phyloP scores from a whole-genome alignment of 2,113 vertebrate genomes.

The Vulpes lagopus region DNA sequence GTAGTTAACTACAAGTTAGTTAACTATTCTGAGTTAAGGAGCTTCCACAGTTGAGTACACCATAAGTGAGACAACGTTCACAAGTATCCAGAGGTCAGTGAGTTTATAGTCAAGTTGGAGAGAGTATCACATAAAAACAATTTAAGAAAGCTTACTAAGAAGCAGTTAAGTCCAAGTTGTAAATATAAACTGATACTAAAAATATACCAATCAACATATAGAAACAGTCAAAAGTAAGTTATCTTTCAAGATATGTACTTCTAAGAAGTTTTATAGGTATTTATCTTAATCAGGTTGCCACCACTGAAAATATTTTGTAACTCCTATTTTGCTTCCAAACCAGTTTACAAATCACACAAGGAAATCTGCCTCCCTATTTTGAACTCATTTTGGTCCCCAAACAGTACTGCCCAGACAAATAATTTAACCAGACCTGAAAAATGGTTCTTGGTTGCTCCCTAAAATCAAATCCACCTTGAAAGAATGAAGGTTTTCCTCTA shows the following conservation, averaged over 20 bases:
- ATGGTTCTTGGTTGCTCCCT: neutral
- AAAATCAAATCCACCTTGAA: constrained; percentile 55
- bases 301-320: constrained; percentile 31
- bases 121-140: constrained; percentile 8
- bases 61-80: neutral
- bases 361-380: constrained; percentile 15
- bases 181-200: constrained; percentile 46
- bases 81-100: neutral
- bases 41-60: neutral
- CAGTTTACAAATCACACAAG: constrained; percentile 18
- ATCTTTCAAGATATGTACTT: neutral
- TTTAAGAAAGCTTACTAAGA: constrained; percentile 32
- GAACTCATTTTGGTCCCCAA: constrained; percentile 45
- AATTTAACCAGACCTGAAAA: constrained; percentile 53
- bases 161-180: neutral
- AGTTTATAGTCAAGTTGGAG: neutral
- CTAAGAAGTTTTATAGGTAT: constrained; percentile 5
- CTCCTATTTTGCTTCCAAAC: constrained; percentile 56
- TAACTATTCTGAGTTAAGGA: constrained; percentile 28
- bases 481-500: constrained; percentile 32
- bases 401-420: constrained; percentile 54
- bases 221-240: constrained; percentile 7
- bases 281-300: constrained; percentile 4
- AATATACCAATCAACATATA: constrained; percentile 11
- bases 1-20: neutral